Conservation (phyloP, 2,113 vertebrate genomes). For the Struthio camelus region DNA sequence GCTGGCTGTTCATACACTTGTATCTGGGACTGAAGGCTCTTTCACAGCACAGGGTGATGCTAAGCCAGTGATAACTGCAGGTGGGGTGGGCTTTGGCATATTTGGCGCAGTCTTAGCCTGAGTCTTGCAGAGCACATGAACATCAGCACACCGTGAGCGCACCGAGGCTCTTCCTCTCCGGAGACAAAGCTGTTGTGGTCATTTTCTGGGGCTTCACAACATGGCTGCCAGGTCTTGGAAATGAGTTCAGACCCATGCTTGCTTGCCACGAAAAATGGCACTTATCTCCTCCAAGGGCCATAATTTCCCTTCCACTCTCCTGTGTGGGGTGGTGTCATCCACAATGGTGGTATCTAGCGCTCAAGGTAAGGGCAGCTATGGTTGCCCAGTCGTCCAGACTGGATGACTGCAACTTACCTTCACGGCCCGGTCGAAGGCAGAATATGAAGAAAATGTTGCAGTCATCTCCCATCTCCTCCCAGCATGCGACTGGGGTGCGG, state of each 20-base stretch:
- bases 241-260: background rate
- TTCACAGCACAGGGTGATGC: background rate
- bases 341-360: background rate
- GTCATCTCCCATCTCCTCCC: background rate
- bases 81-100: background rate
- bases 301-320: background rate
- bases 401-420: background rate
- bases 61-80: background rate
- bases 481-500: rapidly evolving
- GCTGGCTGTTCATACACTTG: background rate
- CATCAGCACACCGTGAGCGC: background rate
- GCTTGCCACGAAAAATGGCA: background rate
- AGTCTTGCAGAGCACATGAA: background rate
- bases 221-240: background rate
- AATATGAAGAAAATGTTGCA: background rate
- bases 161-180: background rate
- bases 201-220: background rate
- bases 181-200: background rate
- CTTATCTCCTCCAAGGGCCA: background rate
- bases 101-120: rapidly evolving
- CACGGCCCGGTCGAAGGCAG: background rate
- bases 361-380: background rate
- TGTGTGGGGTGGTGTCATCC: background rate
- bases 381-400: rapidly evolving
- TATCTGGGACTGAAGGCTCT: background rate